Base-by-base conservation (phyloP, 1,140 invertebrate species). In the Drosophila subobscura region DNA sequence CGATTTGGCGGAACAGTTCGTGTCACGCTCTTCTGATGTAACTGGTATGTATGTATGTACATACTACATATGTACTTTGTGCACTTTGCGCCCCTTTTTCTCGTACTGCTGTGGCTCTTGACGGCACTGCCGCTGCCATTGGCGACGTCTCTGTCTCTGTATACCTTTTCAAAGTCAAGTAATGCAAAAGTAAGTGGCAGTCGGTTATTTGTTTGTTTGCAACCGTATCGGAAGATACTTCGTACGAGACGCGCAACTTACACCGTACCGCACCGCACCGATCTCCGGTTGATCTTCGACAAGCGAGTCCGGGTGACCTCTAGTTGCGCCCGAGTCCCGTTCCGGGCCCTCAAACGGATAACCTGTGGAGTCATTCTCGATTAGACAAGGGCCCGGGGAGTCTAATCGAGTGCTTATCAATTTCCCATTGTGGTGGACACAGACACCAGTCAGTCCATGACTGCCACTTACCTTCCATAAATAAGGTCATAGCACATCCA, bases 131-230 rank as follows among this genome's bases (percentile, higher is more conserved):
- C 53, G 50, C 42, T 29, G 42, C 1, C 42, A 58, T 54, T 53
- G 42, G 45, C 45, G 52, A 27, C 56, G 63, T n/a, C 44, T 44
- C 61, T 72, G 71, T 37, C 52, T 58, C 59, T 73, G 29, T 51
- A 50, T 66, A 71, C 55, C 72, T 78, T 66, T 79, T 85, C 74
- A 78, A 86, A 85, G 83, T 78, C 66, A 75, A 79, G 76, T 68
- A 63, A 60, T 66, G 70, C 55, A 4, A 4, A 10, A 10, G 33
- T 37, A 37, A 37, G 33, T 37, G 33, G 40, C 65, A 68, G 56
- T 74, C 51, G 61, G 63, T 81, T 77, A 74, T 80, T 86, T 59
- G 77, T 54, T 77, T 58, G 45, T 68, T 76, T 74, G 77, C 61
- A 72, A 78, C 63, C 77, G 71, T 70, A 78, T 80, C 77, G 77